phyloP scores from a whole-genome alignment of 2,113 vertebrate genomes.

The Platysternon megacephalum region DNA sequence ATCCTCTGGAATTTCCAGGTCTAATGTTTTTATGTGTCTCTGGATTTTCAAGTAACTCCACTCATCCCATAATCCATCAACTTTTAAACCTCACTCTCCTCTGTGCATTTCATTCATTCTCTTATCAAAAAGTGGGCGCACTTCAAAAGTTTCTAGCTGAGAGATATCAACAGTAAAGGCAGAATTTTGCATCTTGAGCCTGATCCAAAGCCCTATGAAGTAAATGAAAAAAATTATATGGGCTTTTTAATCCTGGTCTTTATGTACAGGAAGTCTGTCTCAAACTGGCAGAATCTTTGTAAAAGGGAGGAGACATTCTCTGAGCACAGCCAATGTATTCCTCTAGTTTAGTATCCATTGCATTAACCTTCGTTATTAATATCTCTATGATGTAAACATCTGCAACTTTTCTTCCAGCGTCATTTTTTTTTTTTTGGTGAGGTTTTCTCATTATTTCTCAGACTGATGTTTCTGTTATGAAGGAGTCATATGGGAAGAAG shows the following conservation, averaged over 20 bases:
- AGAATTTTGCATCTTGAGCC: neutral
- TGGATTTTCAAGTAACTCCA: neutral
- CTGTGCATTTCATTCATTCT: neutral
- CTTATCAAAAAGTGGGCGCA: neutral
- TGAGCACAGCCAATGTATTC: neutral
- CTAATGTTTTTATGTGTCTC: neutral
- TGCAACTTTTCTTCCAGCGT: neutral
- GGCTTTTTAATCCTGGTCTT: neutral
- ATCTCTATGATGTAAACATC: neutral
- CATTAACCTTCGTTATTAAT: neutral
- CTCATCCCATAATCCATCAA: neutral
- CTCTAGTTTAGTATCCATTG: neutral
- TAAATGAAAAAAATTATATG: neutral
- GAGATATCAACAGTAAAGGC: neutral
- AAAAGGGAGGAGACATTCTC: neutral
- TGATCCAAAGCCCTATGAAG: neutral
- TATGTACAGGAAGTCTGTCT: neutral
- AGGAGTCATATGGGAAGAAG: neutral
- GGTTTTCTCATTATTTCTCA: neutral
- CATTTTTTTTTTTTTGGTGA: neutral
- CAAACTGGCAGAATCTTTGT: neutral
- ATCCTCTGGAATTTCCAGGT: constrained; percentile 40
- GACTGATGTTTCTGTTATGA: neutral
- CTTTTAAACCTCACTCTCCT: neutral
- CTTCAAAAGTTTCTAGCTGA: neutral